These are phyloP conservation scores for Stegana nigrithorax DNA, from an alignment of 2,888 invertebrate species.

Conservation along the genomic window DNA sequence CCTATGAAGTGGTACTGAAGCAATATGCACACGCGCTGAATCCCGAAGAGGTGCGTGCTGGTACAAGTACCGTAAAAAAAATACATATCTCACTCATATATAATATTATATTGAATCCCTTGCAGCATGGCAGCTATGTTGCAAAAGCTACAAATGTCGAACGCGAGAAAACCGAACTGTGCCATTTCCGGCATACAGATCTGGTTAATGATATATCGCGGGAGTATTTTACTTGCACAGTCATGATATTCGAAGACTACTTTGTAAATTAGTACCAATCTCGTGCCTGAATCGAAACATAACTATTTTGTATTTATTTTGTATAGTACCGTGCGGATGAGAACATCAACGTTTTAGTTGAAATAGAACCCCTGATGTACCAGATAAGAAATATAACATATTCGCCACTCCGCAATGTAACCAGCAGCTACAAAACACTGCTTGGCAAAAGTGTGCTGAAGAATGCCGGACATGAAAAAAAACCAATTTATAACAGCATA, in stretches of 20 bases:
- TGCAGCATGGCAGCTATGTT: conserved; percentile 56
- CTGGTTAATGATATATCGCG: conserved; percentile 51
- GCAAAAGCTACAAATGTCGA: conserved; percentile 61
- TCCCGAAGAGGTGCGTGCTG: conserved; percentile 53
- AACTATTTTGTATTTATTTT: conserved; percentile 2
- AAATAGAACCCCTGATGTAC: conserved; percentile 60
- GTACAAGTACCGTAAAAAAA: background rate
- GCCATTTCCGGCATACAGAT: conserved; percentile 61
- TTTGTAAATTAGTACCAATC: conserved; percentile 59
- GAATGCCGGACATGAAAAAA: conserved; percentile 53
- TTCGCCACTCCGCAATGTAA: conserved; percentile 59
- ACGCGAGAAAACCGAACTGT: conserved; percentile 59
- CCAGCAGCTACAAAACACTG: conserved; percentile 58
- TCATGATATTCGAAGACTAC: conserved; percentile 65
- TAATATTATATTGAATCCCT: too few relatives aligned
- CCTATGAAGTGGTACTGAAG: conserved; percentile 49
- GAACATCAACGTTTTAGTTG: conserved; percentile 61
- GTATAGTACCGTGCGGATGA: conserved; percentile 56
- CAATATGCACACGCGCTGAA: conserved; percentile 53
- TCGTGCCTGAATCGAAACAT: too few relatives aligned
- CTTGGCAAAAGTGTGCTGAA: conserved; percentile 50
- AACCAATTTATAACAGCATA: conserved; percentile 60
- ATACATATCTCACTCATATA: too few relatives aligned
- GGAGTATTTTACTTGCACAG: conserved; percentile 55
- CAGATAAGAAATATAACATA: conserved; percentile 60